A percentile compares a stretch with the other conserved stretches of the same genome.
Conservation (phyloP, 1,140 invertebrate genomes). For the Chlorops oryzae region DNA sequence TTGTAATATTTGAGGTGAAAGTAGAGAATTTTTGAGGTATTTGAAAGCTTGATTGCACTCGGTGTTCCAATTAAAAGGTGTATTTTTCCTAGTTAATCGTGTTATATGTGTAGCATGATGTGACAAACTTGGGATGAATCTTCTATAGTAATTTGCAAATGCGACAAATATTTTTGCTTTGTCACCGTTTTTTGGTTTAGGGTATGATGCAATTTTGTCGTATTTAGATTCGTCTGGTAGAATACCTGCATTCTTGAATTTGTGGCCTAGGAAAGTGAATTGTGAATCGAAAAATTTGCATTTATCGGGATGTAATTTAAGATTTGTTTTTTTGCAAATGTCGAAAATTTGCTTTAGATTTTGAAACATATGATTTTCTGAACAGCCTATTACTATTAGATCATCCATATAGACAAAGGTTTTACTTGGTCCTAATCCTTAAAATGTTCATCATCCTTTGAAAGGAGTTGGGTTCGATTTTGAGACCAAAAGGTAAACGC, state of each 20-base stretch:
- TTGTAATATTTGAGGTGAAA: slow-evolving; percentile 1
- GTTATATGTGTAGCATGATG: not conserved
- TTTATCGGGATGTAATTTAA: not conserved
- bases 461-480: too few species aligned
- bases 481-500: too few species aligned
- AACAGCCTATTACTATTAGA: slow-evolving; percentile 2
- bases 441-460: not conserved
- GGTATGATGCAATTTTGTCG: not conserved
- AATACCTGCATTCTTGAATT: slow-evolving; percentile 15
- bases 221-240: slow-evolving; percentile 7
- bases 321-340: not conserved
- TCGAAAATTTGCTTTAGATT: slow-evolving; percentile 1
- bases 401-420: too few species aligned
- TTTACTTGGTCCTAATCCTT: not conserved
- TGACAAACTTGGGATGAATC: not conserved
- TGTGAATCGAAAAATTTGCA: not conserved
- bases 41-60: too few species aligned
- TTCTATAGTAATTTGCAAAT: slow-evolving; percentile 24
- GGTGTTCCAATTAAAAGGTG: slow-evolving; percentile 1
- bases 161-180: slow-evolving; percentile 27
- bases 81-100: slow-evolving; percentile 2
- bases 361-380: slow-evolving; percentile 1
- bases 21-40: not conserved
- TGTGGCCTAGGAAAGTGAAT: slow-evolving; percentile 24
- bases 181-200: too few species aligned